Percentiles rank a stretch among this genome's conserved stretches.
These are phyloP conservation scores for Holocentrus rufus DNA, from an alignment of 2,797 vertebrate genomes.

Conservation along the genomic window DNA sequence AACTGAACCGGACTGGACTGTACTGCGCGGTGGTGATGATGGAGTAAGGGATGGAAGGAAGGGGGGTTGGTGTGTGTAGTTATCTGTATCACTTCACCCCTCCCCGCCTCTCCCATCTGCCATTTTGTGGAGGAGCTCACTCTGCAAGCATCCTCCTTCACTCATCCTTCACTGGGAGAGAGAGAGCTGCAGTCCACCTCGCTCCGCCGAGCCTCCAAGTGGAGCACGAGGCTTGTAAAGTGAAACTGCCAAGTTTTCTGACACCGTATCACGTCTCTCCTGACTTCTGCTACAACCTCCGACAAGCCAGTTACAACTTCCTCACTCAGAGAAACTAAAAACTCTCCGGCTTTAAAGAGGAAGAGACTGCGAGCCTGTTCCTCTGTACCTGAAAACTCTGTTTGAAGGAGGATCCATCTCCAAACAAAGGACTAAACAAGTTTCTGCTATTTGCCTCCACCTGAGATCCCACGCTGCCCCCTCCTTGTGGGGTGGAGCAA, in stretches of 20 bases:
- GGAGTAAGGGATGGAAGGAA: conserved; percentile 4
- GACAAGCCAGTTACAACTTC: conserved; percentile 20
- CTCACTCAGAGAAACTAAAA: conserved; percentile 17
- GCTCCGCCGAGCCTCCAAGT: not conserved
- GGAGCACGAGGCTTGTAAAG: not conserved
- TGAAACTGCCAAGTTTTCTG: not conserved
- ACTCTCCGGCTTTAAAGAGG: conserved; percentile 7
- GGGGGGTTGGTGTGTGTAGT: conserved; percentile 38
- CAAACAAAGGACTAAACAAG: not conserved
- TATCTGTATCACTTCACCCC: conserved; percentile 42
- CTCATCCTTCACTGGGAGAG: not conserved
- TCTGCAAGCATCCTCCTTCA: conserved; percentile 14
- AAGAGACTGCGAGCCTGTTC: not conserved
- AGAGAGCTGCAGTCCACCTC: not conserved
- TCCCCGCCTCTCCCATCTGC: conserved; percentile 26
- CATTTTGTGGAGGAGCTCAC: conserved; percentile 51
- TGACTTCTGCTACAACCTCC: conserved; percentile 3
- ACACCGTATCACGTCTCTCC: not conserved
- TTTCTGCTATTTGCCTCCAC: not conserved
- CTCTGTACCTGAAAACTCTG: not conserved
- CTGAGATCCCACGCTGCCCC: conserved; percentile 52
- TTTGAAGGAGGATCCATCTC: not conserved
- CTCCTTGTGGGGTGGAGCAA: conserved; percentile 54
- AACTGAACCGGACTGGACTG: conserved; percentile 63
- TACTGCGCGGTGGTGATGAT: conserved; percentile 58